Evolutionary conservation across 1,140 invertebrate species (phyloP).

Genomic region (Nasonia longicornis): DNA sequence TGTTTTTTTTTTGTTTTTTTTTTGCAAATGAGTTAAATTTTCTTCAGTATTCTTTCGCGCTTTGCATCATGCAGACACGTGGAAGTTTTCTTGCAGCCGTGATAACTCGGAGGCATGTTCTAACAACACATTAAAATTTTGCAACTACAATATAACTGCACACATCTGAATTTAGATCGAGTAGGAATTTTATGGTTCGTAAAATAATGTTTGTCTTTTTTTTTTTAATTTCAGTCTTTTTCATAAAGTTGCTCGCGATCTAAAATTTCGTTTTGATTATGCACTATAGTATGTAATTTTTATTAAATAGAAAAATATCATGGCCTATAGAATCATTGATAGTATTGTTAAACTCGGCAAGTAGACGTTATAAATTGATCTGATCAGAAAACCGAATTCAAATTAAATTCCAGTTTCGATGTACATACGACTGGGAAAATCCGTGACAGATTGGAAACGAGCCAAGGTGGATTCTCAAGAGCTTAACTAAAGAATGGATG

Average conservation of each 20-base stretch:
- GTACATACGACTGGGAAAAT: constrained; percentile 26
- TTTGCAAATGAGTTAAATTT: no score
- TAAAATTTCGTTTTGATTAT: no score
- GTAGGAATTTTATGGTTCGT: not conserved
- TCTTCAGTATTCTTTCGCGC: no score
- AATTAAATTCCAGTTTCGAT: constrained; percentile 33
- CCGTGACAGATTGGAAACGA: constrained; percentile 34
- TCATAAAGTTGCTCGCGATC: no score
- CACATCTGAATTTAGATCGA: not conserved
- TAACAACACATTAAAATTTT: not conserved
- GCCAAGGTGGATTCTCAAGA: constrained; percentile 26
- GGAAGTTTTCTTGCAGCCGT: not conserved
- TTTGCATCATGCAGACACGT: not conserved
- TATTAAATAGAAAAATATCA: no score
- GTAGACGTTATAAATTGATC: no score
- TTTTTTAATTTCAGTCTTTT: no score
- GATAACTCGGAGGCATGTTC: not conserved
- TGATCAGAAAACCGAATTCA: constrained; percentile 1
- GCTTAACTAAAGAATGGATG: not conserved
- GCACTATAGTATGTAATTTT: no score
- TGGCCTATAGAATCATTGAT: no score
- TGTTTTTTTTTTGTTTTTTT: no score
- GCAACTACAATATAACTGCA: not conserved
- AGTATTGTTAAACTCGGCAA: no score
- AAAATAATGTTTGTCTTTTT: not conserved